These are phyloP conservation scores for Heliothis virescens DNA, from an alignment of 1,140 invertebrate genomes.

Conservation along the genomic window DNA sequence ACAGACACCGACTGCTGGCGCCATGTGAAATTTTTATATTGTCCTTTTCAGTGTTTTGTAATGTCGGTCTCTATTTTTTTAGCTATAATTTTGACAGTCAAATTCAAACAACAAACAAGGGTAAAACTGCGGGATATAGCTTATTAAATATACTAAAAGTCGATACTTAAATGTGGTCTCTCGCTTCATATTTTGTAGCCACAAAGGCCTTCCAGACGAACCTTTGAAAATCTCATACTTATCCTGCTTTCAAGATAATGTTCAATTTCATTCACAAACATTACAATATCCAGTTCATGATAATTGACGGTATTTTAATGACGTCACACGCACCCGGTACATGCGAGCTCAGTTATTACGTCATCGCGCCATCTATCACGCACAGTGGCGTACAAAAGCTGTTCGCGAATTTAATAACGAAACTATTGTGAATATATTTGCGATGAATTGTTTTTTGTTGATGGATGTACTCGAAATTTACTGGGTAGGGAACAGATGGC, in stretches of 20 bases:
- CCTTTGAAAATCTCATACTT: too few species aligned
- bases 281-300: neutral
- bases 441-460: constrained; percentile 18
- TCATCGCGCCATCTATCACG: constrained; percentile 30
- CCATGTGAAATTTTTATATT: too few species aligned
- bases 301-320: constrained; percentile 37
- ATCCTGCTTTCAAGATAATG: neutral
- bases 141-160: too few species aligned
- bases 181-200: too few species aligned
- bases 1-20: too few species aligned
- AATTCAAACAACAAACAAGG: too few species aligned
- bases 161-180: too few species aligned
- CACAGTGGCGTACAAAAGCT: constrained; percentile 18
- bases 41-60: too few species aligned
- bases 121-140: too few species aligned
- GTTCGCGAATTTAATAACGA: constrained; percentile 29
- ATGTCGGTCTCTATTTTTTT: too few species aligned
- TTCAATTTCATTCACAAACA: neutral
- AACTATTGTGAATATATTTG: constrained; percentile 25
- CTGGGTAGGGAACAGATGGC: neutral
- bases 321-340: constrained; percentile 12
- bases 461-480: constrained; percentile 6
- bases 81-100: too few species aligned
- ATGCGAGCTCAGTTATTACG: constrained; percentile 37
- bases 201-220: too few species aligned